phyloP scores from a whole-genome alignment of 1,140 invertebrate species.

The Drosophila prosaltans region DNA sequence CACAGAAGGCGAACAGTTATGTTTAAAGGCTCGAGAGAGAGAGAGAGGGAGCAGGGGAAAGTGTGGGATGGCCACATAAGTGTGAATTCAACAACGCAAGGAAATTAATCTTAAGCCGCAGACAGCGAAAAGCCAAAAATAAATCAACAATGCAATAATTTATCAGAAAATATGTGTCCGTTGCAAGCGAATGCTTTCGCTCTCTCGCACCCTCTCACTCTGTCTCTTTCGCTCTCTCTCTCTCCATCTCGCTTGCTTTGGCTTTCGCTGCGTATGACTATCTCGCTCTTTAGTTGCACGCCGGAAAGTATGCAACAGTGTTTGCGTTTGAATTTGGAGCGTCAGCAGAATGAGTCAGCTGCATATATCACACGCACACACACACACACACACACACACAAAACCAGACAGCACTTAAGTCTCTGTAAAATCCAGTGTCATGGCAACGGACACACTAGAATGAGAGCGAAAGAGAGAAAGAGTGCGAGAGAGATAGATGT shows the following conservation, averaged over 20 bases:
- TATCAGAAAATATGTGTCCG: slow-evolving; percentile 82
- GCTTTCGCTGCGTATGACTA: background rate
- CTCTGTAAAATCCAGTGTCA: slow-evolving; percentile 81
- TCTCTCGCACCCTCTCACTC: background rate
- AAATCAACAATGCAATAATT: slow-evolving; percentile 82
- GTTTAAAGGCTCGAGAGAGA: background rate
- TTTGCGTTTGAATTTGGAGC: slow-evolving; percentile 80
- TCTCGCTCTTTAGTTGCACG: slow-evolving; percentile 17
- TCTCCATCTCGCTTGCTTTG: background rate
- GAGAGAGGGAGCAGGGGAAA: background rate
- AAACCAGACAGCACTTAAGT: slow-evolving; percentile 66
- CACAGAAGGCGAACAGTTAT: background rate
- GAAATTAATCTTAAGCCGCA: slow-evolving; percentile 82
- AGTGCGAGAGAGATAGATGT: background rate
- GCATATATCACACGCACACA: slow-evolving; percentile 67
- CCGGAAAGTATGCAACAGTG: slow-evolving; percentile 77
- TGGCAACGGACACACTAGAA: slow-evolving; percentile 50
- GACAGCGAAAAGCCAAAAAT: slow-evolving; percentile 82
- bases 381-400: slow-evolving; percentile 17
- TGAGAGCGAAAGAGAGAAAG: background rate
- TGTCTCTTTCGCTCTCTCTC: background rate
- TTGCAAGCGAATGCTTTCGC: slow-evolving; percentile 52
- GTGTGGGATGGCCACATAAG: slow-evolving; percentile 44
- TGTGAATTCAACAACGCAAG: slow-evolving; percentile 80
- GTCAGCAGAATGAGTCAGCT: slow-evolving; percentile 80